Base-by-base conservation (phyloP, 2,797 vertebrate species). In the Adrianichthys oophorus region DNA sequence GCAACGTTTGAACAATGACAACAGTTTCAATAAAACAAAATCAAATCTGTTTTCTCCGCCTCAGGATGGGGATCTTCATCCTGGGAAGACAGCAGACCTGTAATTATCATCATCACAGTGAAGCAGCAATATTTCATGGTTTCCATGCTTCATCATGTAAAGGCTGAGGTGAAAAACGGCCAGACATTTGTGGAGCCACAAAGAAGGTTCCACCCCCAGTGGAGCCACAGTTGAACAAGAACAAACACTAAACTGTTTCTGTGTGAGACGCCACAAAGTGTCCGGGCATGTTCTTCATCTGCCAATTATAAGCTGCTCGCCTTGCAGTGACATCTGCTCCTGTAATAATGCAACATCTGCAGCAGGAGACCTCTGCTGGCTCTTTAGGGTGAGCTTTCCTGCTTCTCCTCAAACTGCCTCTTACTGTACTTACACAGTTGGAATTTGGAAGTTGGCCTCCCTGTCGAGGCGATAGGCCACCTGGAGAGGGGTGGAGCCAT, bases 361-460 rank as follows among this genome's bases (percentile, higher is more conserved):
- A 78, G 44, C 16, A 3, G 68, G 41, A 24, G 43, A 19, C 55
- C 46, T 4, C 49, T 43, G 45, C 53, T 62, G 60, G 40, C 26
- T 26, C 50, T 8, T 12, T 3, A 42, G 1, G 44, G 29, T 52
- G 45, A 56, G 37, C 51, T 52, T 77, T 62, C 60, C 48, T 52
- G 48, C 53, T 53, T 72, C 51, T 62, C 40, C 68, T 48, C 43
- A 46, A 77, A 46, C 21, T 32, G 8, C 44, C 42, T 54, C 63
- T 62, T 37, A 72, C 81, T 86, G 72, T 80, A 76, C 85, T 86
- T 71, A 93, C 93, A 91, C 89, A 48, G 93, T 94, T 63, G 93
- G 93, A 85, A 93, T 93, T 80, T 94, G 92, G 82, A 93, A 93
- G 85, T 93, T 93, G 49, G 92, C 92, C 72, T 94, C 93, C 53